Conservation (phyloP, 2,797 vertebrate species). For the Lemur catta region DNA sequence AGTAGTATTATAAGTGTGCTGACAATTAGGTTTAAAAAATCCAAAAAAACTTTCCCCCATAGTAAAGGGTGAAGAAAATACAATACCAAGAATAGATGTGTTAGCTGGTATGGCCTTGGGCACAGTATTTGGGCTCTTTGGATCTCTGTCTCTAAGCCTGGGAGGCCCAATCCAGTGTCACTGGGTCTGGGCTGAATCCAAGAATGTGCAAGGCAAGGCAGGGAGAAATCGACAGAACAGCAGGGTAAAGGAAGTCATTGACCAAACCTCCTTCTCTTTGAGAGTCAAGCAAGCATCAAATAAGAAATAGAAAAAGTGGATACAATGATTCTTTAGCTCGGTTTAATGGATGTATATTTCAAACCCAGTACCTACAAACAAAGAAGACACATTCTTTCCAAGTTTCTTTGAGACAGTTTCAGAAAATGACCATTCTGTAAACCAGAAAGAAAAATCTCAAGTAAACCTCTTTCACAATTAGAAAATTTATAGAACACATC, state of each 20-base stretch:
- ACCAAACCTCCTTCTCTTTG: neutral
- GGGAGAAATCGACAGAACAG: neutral
- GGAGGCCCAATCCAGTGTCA: neutral
- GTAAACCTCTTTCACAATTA: neutral
- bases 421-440: neutral
- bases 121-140: neutral
- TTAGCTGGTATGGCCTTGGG: neutral
- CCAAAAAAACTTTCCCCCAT: neutral
- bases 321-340: neutral
- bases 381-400: neutral
- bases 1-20: neutral
- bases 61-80: neutral
- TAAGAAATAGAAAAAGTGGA: neutral
- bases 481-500: constrained; percentile 24
- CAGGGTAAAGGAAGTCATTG: neutral
- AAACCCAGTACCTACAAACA: neutral
- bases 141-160: neutral
- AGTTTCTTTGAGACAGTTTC: neutral
- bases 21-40: neutral
- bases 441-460: neutral
- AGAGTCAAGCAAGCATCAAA: neutral
- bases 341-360: neutral
- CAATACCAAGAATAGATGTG: neutral
- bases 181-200: neutral
- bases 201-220: neutral